phyloP scores from a whole-genome alignment of 2,113 vertebrate species.

The Synodontis membranacea region DNA sequence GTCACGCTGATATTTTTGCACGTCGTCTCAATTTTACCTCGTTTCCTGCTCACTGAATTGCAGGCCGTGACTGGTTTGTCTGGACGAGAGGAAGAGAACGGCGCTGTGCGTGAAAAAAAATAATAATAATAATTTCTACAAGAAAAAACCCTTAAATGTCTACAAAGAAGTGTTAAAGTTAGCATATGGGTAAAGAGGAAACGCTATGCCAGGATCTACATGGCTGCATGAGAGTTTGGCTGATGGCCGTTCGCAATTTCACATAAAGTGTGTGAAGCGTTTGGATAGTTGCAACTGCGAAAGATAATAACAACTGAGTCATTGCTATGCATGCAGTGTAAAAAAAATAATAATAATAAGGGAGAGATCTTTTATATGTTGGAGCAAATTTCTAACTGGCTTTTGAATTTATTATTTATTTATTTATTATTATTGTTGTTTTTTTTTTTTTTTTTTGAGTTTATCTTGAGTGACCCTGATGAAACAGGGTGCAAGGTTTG shows the following conservation, averaged over 20 bases:
- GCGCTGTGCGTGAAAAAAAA: background rate
- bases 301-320: background rate
- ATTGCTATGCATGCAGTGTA: background rate
- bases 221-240: background rate
- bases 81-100: background rate
- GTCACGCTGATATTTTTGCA: background rate
- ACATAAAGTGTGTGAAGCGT: background rate
- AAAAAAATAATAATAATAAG: background rate
- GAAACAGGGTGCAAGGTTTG: background rate
- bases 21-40: background rate
- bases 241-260: background rate
- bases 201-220: background rate
- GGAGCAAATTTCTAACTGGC: background rate
- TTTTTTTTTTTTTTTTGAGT: background rate
- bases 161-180: background rate
- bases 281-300: no score
- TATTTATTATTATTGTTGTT: no score
- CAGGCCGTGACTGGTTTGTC: background rate
- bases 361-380: background rate
- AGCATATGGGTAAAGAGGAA: conserved; percentile 10
- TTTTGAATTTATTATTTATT: background rate
- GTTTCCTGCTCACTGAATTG: background rate
- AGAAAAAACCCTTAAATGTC: background rate
- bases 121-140: no score
- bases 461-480: background rate